phyloP scores from a whole-genome alignment of 2,113 vertebrate genomes.

The Burhinus bistriatus region DNA sequence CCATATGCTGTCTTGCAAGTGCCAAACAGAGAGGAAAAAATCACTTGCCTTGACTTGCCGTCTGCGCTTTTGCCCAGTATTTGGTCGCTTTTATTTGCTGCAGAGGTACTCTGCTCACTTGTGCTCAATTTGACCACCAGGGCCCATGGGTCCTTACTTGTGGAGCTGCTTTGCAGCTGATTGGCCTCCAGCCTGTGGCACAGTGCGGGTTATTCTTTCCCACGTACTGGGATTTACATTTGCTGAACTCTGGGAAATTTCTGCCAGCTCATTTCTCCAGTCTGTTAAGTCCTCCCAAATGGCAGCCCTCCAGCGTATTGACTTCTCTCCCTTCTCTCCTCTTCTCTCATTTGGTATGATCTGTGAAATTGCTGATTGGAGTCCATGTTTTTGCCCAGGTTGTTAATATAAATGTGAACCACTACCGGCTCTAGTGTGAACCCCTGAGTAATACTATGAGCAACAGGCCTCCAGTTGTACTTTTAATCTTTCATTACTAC shows the following conservation, averaged over 20 bases:
- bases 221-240: not conserved
- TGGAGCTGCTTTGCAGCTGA: not conserved
- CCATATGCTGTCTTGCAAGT: not conserved
- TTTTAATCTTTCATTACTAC: not conserved
- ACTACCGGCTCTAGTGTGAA: not conserved
- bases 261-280: not conserved
- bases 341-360: not conserved
- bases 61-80: not conserved
- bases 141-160: not conserved
- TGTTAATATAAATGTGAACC: not conserved
- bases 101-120: not conserved
- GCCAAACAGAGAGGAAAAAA: not conserved
- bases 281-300: not conserved
- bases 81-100: not conserved
- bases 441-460: not conserved
- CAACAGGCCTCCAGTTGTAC: not conserved
- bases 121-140: not conserved
- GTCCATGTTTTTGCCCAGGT: not conserved
- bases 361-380: not conserved
- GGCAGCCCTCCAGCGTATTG: not conserved
- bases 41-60: not conserved
- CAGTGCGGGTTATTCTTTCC: rapidly evolving
- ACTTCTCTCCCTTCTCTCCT: not conserved
- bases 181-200: not conserved
- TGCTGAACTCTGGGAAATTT: not conserved